A percentile compares a stretch with the other conserved stretches of the same genome.
phyloP scores from a whole-genome alignment of 2,888 invertebrate genomes.

The Abscondita cerata region DNA sequence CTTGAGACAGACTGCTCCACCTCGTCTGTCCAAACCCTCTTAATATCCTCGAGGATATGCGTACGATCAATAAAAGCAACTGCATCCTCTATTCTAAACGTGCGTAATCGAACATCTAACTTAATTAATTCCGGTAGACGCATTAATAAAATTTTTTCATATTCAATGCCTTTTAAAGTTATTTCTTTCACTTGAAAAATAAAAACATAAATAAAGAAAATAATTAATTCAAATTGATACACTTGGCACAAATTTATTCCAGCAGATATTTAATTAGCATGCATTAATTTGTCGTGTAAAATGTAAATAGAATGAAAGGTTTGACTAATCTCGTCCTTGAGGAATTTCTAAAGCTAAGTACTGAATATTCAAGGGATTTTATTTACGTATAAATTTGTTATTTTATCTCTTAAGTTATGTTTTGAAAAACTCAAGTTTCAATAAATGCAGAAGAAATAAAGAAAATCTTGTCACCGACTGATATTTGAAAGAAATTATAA shows the following conservation, averaged over 20 bases:
- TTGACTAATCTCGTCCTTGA: conserved; percentile 32
- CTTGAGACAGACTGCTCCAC: conserved; percentile 42
- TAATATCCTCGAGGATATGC: conserved; percentile 42
- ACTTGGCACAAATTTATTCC: conserved; percentile 35
- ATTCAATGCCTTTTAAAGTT: too few relatives aligned
- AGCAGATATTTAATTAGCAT: conserved; percentile 39
- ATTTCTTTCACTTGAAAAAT: not conserved
- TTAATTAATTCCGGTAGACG: conserved; percentile 2
- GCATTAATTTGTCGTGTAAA: conserved; percentile 42
- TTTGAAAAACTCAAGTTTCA: not conserved
- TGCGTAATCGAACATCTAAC: conserved; percentile 10
- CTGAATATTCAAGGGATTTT: conserved; percentile 32
- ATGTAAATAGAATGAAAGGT: conserved; percentile 36
- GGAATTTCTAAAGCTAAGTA: conserved; percentile 32
- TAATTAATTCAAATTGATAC: conserved; percentile 32
- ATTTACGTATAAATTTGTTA: conserved; percentile 31
- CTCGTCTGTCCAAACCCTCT: conserved; percentile 43
- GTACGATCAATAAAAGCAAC: conserved; percentile 43
- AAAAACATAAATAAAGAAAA: conserved; percentile 12
- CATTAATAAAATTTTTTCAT: too few relatives aligned
- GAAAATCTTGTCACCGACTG: too few relatives aligned
- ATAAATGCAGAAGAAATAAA: too few relatives aligned
- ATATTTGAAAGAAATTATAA: too few relatives aligned
- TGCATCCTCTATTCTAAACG: conserved; percentile 35
- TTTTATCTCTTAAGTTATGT: not conserved